Base-by-base conservation (phyloP, 2,888 invertebrate species). In the Notodonta dromedarius region DNA sequence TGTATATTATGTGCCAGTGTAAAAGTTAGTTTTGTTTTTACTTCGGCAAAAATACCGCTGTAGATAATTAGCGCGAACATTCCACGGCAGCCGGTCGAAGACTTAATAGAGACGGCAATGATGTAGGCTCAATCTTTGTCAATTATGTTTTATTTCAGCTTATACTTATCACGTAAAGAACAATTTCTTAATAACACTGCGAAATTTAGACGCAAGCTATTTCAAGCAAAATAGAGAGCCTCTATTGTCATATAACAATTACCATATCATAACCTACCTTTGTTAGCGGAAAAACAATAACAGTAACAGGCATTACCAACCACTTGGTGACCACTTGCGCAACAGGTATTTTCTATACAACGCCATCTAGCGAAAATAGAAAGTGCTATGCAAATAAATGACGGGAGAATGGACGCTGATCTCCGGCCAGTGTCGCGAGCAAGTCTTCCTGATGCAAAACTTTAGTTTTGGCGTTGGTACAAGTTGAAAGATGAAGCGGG, bases 351-450 rank as follows among this genome's bases (percentile, higher is more conserved):
- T 44, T 56, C 58, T 63, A 56, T 61, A 70, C 65, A 84, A 70
- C 84, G 85, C 87, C 88, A 88, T 82, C 90, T 87, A 86, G 83
- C 79, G 87, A 86, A 86, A 89, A 83, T 89, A 86, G 90, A 90
- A 89, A 90, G 90, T 87, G 80, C 72, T 84, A 87, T 89, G 87
- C 82, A 86, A 87, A 88, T 86, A 81, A 74, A 74, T 79, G 79
- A 83, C 79, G 68, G 78, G 73, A 80, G 81, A 84, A 84, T 81
- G 79, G 79, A 82, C 74, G 75, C 76, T 69, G 72, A 71, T 76
- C 71, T 69, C 70, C 70, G 75, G 71, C 77, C 74, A 75, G 70
- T 81, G 81, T 79, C 77, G 74, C 73, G 70, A 66, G 69, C 74
- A 65, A 73, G 67, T 64, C 73, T 88, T 88, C 88, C 87, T 87